Conservation (phyloP, 2,797 vertebrate species). For the Pseudochaenichthys georgianus region DNA sequence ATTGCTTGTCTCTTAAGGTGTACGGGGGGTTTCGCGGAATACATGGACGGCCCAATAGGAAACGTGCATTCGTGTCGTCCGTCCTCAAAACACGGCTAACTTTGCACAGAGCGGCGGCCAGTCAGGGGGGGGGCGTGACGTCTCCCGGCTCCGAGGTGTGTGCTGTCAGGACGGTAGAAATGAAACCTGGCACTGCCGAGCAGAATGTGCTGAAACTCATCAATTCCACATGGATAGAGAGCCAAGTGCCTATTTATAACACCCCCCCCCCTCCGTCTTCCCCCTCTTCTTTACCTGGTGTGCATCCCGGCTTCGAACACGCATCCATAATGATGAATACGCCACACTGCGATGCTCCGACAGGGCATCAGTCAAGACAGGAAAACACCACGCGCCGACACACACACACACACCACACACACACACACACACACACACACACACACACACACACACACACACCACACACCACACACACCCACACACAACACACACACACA, state of each 20-base stretch:
- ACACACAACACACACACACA: too few relatives aligned
- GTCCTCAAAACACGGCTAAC: slow-evolving; percentile 85
- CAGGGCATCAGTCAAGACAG: slow-evolving; percentile 82
- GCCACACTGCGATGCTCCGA: slow-evolving; percentile 76
- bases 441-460: too few relatives aligned
- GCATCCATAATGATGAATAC: slow-evolving; percentile 82
- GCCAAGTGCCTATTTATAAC: slow-evolving; percentile 86
- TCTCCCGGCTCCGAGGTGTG: slow-evolving; percentile 82
- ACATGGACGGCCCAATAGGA: slow-evolving; percentile 58
- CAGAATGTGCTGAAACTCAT: slow-evolving; percentile 86
- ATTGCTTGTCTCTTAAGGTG: slow-evolving; percentile 75
- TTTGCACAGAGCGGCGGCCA: slow-evolving; percentile 85
- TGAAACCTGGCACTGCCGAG: slow-evolving; percentile 83
- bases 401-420: too few relatives aligned
- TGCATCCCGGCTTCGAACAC: slow-evolving; percentile 79
- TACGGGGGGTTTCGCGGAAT: slow-evolving; percentile 67
- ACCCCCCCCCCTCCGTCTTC: slow-evolving; percentile 9
- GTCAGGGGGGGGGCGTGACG: slow-evolving; percentile 80
- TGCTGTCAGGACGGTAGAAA: slow-evolving; percentile 85
- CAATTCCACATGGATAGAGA: slow-evolving; percentile 87
- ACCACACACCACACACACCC: too few relatives aligned
- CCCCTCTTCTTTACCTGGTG: slow-evolving; percentile 78
- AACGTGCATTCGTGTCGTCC: slow-evolving; percentile 64
- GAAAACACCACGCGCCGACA: slow-evolving; percentile 74
- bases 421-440: too few relatives aligned